Base-by-base conservation (phyloP, 2,888 invertebrate species). In the Ichneumoninae sp. region DNA sequence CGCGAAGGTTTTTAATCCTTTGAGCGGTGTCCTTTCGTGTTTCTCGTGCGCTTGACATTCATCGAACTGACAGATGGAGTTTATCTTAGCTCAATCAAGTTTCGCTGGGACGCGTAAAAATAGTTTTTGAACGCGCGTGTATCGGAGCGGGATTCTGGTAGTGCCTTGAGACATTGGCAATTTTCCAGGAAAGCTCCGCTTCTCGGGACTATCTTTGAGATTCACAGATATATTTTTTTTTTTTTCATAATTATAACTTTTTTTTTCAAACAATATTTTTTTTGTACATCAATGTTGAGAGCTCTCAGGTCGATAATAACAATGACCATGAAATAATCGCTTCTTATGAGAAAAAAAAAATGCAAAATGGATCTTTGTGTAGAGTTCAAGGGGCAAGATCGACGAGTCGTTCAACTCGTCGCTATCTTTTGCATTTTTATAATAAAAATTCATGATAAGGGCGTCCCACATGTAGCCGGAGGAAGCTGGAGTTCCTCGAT, bases 41-140 rank as follows among this genome's bases (percentile, higher is more conserved):
- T 75, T 69, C 30, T 40, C 13, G 8, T 54, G 3, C n/a, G 22
- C 22, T 74, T 76, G 80, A 80, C 71, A 80, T 68, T 70, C 75
- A 57, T 50, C 10, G 22, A 72, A 72, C 74, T 80, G 80, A 84
- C 84, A 81, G 71, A 75, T 72, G 70, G 50, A 79, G 57, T 57
- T 76, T 71, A 74, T 81, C 69, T 26, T 50, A 54, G 57, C 40
- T 76, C 62, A 44, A 86, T 86, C 85, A 82, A 86, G 82, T 84
- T 74, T 86, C 68, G 66, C 72, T 82, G 62, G 75, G 78, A 47
- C 44, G 78, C 79, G 83, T 87, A 87, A 87, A 88, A 87, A 89
- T 88, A 88, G 88, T 85, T 77, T 78, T 87, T 72, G 50, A 84
- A 79, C 75, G 69, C 19, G 57, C 40, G 62, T 40, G 65, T 72